Conservation (phyloP, 1,140 invertebrate genomes). For the Riptortus pedestris region DNA sequence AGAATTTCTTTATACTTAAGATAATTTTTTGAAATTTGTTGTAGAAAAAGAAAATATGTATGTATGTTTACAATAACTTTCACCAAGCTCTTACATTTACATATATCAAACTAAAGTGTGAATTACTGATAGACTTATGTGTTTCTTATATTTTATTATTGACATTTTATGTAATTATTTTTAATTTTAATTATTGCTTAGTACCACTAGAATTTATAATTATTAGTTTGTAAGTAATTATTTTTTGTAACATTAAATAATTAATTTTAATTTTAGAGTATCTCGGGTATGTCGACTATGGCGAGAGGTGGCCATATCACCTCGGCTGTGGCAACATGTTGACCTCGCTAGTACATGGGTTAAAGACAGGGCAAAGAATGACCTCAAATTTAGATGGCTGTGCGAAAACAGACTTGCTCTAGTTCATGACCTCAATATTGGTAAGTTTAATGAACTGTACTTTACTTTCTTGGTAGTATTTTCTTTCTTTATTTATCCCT, state of each 20-base stretch:
- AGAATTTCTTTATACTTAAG: too few species aligned
- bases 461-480: constrained; percentile 9
- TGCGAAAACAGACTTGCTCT: constrained; percentile 57
- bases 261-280: constrained; percentile 43
- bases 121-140: too few species aligned
- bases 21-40: too few species aligned
- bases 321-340: constrained; percentile 61
- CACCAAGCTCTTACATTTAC: too few species aligned
- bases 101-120: too few species aligned
- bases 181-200: too few species aligned
- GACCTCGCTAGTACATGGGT: constrained; percentile 60
- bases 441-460: constrained; percentile 40
- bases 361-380: constrained; percentile 54
- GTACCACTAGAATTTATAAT: too few species aligned
- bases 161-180: too few species aligned
- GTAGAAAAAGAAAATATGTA: too few species aligned
- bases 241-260: constrained; percentile 14
- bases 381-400: constrained; percentile 61
- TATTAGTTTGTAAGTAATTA: too few species aligned
- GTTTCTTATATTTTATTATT: too few species aligned
- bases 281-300: constrained; percentile 63
- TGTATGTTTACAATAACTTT: too few species aligned
- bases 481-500: constrained; percentile 13
- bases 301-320: constrained; percentile 52
- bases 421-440: constrained; percentile 63